These are phyloP conservation scores for Danio kyathit DNA, from an alignment of 2,797 vertebrate species.

Conservation along the genomic window DNA sequence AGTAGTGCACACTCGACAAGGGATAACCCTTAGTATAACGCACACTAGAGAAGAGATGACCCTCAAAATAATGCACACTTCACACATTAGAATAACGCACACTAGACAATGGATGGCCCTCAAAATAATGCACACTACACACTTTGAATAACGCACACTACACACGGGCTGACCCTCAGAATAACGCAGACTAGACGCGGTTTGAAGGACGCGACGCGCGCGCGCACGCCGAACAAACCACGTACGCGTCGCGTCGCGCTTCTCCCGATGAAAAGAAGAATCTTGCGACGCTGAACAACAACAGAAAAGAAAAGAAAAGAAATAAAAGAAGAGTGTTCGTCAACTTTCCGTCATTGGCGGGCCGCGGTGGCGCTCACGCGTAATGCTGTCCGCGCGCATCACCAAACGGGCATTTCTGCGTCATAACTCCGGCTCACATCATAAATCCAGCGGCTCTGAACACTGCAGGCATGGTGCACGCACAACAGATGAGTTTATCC, in stretches of 20 bases:
- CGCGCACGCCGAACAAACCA: too few relatives aligned
- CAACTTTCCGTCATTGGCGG: constrained; percentile 42
- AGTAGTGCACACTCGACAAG: too few relatives aligned
- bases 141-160: background rate
- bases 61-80: too few relatives aligned
- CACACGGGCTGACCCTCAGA: background rate
- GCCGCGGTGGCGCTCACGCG: constrained; percentile 55
- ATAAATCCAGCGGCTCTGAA: constrained; percentile 12
- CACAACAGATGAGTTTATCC: background rate
- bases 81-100: too few relatives aligned
- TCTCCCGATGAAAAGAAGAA: too few relatives aligned
- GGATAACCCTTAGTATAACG: too few relatives aligned
- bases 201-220: background rate
- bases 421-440: background rate
- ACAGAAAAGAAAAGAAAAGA: background rate
- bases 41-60: too few relatives aligned
- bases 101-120: too few relatives aligned
- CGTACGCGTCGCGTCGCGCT: background rate
- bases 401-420: constrained; percentile 28
- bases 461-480: background rate
- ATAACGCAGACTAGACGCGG: background rate
- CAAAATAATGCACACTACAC: background rate
- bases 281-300: background rate
- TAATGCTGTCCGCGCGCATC: constrained; percentile 52
- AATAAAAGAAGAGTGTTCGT: background rate